These are phyloP conservation scores for Buceros bicornis DNA, from an alignment of 2,797 vertebrate species.

Conservation along the genomic window DNA sequence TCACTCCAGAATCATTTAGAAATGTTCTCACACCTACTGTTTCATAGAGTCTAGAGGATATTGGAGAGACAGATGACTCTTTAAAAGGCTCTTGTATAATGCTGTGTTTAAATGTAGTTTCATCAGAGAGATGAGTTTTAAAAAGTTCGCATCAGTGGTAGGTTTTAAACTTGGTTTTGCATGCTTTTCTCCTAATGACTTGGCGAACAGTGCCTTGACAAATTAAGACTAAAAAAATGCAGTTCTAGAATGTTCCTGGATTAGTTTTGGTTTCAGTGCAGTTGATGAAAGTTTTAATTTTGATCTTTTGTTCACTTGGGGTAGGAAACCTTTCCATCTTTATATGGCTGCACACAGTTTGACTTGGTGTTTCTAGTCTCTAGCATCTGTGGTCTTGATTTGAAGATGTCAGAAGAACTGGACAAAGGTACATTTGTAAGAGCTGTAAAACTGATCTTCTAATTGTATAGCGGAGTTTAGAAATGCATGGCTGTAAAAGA, in stretches of 20 bases:
- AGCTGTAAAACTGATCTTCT: not conserved
- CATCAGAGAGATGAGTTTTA: constrained; percentile 3
- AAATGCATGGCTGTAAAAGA: not conserved
- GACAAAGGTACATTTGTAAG: not conserved
- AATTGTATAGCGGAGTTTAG: not conserved
- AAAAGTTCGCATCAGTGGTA: constrained; percentile 31
- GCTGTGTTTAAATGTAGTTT: constrained; percentile 33
- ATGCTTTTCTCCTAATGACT: constrained; percentile 34
- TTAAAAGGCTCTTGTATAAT: constrained; percentile 39
- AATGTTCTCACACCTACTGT: constrained; percentile 63
- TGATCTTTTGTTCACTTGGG: not conserved
- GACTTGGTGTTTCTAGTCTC: not conserved
- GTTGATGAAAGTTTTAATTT: not conserved
- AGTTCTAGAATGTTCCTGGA: not conserved
- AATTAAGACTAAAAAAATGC: not conserved
- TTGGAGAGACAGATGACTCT: constrained; percentile 18
- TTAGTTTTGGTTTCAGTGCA: not conserved
- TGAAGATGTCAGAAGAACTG: not conserved
- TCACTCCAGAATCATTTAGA: constrained; percentile 60
- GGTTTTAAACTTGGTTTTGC: constrained; percentile 21
- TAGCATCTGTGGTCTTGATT: not conserved
- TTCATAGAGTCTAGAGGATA: not conserved
- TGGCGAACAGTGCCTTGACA: not conserved
- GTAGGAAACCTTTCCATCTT: not conserved
- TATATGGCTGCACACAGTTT: not conserved